Evolutionary conservation across 1,140 invertebrate genomes (phyloP).

Genomic region (Euborellia annulipes): DNA sequence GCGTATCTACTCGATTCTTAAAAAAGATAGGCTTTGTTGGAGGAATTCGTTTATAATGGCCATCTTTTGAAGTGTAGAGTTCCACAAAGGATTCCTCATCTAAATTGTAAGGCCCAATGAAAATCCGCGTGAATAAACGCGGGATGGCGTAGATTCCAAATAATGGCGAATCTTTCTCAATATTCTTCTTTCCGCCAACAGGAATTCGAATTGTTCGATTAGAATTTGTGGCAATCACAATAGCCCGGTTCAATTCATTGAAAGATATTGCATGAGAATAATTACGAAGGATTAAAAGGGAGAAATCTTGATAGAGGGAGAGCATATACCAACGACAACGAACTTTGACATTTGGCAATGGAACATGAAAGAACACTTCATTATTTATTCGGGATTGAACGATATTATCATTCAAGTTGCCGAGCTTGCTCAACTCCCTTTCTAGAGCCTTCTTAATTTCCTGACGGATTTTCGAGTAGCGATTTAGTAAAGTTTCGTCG

Average conservation of each 20-base stretch:
- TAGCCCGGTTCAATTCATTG: constrained; percentile 15
- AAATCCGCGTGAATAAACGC: constrained; percentile 15
- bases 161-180: constrained; percentile 7
- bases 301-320: constrained; percentile 19
- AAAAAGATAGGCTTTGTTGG: too few species aligned
- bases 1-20: too few species aligned
- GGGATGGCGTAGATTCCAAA: constrained; percentile 19
- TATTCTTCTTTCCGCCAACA: constrained; percentile 10
- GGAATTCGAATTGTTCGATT: constrained; percentile 14
- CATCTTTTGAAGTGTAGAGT: constrained; percentile 16
- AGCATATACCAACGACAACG: too few species aligned
- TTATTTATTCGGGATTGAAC: too few species aligned
- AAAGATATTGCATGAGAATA: constrained; percentile 19
- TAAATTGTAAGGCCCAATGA: constrained; percentile 19
- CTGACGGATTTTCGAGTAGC: too few species aligned
- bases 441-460: too few species aligned
- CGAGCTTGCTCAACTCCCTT: too few species aligned
- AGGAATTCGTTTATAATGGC: constrained; percentile 1
- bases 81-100: constrained; percentile 14
- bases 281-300: constrained; percentile 14
- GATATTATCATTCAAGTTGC: too few species aligned
- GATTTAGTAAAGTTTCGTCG: too few species aligned
- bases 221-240: constrained; percentile 13
- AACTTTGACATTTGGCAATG: too few species aligned
- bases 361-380: too few species aligned